phyloP scores from a whole-genome alignment of 2,797 vertebrate species.

The Moxostoma hubbsi region DNA sequence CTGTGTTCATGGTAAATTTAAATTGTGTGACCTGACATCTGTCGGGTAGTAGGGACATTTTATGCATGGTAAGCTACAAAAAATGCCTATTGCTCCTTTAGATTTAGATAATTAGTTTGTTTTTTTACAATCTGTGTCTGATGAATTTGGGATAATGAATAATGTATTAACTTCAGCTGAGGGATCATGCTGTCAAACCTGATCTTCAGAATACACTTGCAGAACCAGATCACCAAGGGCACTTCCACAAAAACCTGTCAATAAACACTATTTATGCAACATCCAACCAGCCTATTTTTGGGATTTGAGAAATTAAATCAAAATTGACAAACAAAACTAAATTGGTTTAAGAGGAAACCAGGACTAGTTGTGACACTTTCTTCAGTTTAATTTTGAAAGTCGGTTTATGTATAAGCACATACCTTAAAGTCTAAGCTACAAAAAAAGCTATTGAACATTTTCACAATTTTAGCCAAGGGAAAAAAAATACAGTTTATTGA shows the following conservation, averaged over 20 bases:
- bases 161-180: background rate
- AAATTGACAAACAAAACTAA: background rate
- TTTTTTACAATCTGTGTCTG: background rate
- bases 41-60: too few species aligned
- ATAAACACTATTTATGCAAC: background rate
- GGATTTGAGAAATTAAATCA: background rate
- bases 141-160: background rate
- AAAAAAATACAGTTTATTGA: too few species aligned
- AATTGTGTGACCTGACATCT: too few species aligned
- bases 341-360: too few species aligned
- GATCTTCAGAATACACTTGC: slow-evolving; percentile 49
- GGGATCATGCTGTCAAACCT: slow-evolving; percentile 39
- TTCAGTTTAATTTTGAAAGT: too few species aligned
- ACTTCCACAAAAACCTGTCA: slow-evolving; percentile 50
- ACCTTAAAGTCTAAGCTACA: too few species aligned
- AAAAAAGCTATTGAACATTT: background rate
- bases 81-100: background rate
- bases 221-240: slow-evolving; percentile 55
- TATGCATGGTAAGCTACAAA: too few species aligned
- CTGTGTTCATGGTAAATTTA: too few species aligned
- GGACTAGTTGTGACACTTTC: too few species aligned
- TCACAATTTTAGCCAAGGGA: too few species aligned
- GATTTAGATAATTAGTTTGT: slow-evolving; percentile 5
- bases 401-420: too few species aligned
- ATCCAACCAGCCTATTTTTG: background rate